Base-by-base conservation (phyloP, 2,113 vertebrate species). In the Ctenodactylus gundi region DNA sequence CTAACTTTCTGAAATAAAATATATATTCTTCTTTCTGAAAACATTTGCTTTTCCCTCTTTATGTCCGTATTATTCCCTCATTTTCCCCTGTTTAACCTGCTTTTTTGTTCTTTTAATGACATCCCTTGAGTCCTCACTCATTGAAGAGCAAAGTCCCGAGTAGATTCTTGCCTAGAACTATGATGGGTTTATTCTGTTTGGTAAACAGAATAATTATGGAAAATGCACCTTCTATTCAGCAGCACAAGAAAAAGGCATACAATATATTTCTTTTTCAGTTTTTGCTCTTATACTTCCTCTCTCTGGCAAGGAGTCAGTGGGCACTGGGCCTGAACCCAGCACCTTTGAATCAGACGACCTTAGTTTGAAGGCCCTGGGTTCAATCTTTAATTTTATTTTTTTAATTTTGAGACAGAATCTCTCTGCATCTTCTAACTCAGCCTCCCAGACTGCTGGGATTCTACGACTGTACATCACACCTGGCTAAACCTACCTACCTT, bases 1-100 rank as follows among this genome's bases (percentile, higher is more conserved):
- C 68, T 68, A 58, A 84, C 21, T 92, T 88, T 85, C 82, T 67
- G 68, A 95, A 94, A 57, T 83, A 84, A 93, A 85, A 90, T 67
- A 36, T 27, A 81, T 31, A 64, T 13, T 83, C 23, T 87, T 88
- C 55, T 92, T 82, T 84, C 57, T 73, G 62, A 68, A 88, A 95
- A 92, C 25, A 2, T 21, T 82, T 60, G 58, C 21, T 78, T 89
- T 29, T 90, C 64, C 49, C 25, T 93, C 53, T 92, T 75, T 93
- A 17, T 82, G 11, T 10, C 49, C 8, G 31, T 6, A 70, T 46
- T 27, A 27, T 60, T 80, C 80, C 8, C 60, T 9, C 58, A 64
- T 36, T 41, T n/a, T 31, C 20, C 55, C 9, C 88, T 6, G 46
- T 81, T 60, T 58, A 82, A 73, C 72, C 11, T n/a, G 31, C 34